Conservation (phyloP, 2,888 invertebrate genomes). For the Portevinia maculata region DNA sequence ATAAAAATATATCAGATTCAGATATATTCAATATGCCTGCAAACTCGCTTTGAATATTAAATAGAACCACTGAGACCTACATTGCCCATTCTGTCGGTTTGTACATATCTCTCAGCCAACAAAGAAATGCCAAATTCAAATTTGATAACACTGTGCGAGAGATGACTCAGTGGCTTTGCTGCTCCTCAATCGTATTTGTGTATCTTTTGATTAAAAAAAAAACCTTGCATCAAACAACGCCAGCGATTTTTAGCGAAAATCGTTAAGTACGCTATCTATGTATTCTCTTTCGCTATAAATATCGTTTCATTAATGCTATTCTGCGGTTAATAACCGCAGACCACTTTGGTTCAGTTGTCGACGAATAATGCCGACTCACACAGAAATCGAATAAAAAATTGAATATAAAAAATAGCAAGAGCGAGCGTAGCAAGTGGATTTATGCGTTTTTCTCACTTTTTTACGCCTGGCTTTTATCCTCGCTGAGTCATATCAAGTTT, state of each 20-base stretch:
- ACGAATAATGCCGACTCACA: slow-evolving; percentile 65
- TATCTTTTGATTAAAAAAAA: slow-evolving; percentile 39
- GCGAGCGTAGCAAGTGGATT: slow-evolving; percentile 54
- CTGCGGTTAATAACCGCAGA: slow-evolving; percentile 73
- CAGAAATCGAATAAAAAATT: slow-evolving; percentile 32
- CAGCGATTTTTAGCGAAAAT: slow-evolving; percentile 63
- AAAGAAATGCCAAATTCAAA: slow-evolving; percentile 52
- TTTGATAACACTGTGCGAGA: slow-evolving; percentile 59
- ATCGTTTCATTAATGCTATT: slow-evolving; percentile 72
- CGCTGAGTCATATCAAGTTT: slow-evolving; percentile 72
- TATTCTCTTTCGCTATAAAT: slow-evolving; percentile 68
- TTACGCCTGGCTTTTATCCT: slow-evolving; percentile 43
- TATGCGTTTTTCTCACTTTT: slow-evolving; percentile 24
- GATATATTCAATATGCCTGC: slow-evolving; percentile 10
- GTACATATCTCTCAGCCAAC: slow-evolving; percentile 31
- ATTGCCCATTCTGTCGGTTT: slow-evolving; percentile 32
- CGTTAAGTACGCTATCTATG: slow-evolving; percentile 54
- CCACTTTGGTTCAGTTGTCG: slow-evolving; percentile 56
- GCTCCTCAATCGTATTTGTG: slow-evolving; percentile 49
- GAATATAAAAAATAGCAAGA: slow-evolving; percentile 7
- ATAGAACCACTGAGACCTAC: slow-evolving; percentile 56
- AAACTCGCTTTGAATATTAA: slow-evolving; percentile 66
- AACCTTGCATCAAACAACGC: slow-evolving; percentile 44
- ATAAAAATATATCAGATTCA: slow-evolving; percentile 57
- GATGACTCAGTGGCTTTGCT: slow-evolving; percentile 68